phyloP scores from a whole-genome alignment of 64 coral and sea anemone genomes.

The Montipora cactus region DNA sequence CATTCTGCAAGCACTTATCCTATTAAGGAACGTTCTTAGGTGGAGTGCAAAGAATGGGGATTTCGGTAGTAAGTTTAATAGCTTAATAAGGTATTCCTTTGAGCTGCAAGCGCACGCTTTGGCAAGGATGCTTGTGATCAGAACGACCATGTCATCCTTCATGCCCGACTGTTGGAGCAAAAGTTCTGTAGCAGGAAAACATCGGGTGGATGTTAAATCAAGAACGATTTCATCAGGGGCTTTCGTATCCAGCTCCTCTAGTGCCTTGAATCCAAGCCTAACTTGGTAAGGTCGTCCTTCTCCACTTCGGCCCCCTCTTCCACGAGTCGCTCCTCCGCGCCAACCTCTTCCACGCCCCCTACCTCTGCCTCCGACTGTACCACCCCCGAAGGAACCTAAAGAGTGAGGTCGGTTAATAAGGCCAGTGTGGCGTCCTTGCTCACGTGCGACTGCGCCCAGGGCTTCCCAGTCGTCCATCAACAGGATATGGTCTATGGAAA shows the following conservation, averaged over 20 bases:
- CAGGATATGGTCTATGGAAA: too few species aligned
- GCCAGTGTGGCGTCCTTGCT: too few species aligned
- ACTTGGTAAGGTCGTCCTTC: not conserved
- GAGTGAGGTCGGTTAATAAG: too few species aligned
- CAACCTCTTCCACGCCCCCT: too few species aligned
- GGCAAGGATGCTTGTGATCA: slow-evolving; percentile 23
- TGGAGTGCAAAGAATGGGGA: slow-evolving; percentile 12
- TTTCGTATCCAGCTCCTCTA: slow-evolving; percentile 35
- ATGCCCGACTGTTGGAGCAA: slow-evolving; percentile 21
- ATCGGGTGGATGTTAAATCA: slow-evolving; percentile 59
- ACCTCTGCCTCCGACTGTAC: too few species aligned
- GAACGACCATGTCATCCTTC: slow-evolving; percentile 23
- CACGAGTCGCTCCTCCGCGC: not conserved
- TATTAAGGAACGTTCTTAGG: slow-evolving; percentile 42
- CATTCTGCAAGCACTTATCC: not conserved
- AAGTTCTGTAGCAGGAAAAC: slow-evolving; percentile 43
- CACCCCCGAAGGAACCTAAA: too few species aligned
- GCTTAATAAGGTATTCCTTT: slow-evolving; percentile 24
- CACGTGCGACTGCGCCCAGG: too few species aligned
- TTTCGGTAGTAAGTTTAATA: slow-evolving; percentile 31
- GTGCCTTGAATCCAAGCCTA: slow-evolving; percentile 33
- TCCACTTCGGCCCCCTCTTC: not conserved
- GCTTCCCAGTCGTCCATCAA: too few species aligned
- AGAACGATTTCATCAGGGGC: slow-evolving; percentile 63
- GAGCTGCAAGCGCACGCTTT: slow-evolving; percentile 33